These are phyloP conservation scores for Chorisops tibialis DNA, from an alignment of 2,888 invertebrate genomes.

Conservation along the genomic window DNA sequence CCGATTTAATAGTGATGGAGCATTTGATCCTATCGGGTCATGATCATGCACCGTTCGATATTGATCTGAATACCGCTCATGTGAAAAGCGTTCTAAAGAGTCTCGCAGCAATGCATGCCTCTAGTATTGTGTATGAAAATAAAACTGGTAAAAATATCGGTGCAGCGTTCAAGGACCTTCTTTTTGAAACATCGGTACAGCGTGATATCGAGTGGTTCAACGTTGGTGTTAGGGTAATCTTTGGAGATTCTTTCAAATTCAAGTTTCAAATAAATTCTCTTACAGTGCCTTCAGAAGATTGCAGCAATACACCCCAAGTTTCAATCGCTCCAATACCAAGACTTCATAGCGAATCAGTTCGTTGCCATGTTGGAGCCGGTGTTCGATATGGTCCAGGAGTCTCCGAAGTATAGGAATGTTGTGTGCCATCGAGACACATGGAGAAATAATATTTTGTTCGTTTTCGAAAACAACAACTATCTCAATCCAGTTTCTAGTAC, in stretches of 20 bases:
- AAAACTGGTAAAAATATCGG: slow-evolving; percentile 39
- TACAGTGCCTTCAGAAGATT: slow-evolving; percentile 40
- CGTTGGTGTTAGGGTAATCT: slow-evolving; percentile 39
- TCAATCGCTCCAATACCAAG: slow-evolving; percentile 37
- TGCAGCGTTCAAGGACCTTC: slow-evolving; percentile 36
- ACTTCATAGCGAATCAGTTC: slow-evolving; percentile 40
- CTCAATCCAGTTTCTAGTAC: slow-evolving; percentile 50
- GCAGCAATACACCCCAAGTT: slow-evolving; percentile 42
- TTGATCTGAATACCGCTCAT: slow-evolving; percentile 43
- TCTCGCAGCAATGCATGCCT: slow-evolving; percentile 50
- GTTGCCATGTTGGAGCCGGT: slow-evolving; percentile 37
- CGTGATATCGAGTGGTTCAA: slow-evolving; percentile 41
- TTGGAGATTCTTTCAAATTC: background rate
- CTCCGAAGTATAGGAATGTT: slow-evolving; percentile 49
- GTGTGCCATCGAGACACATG: slow-evolving; percentile 52
- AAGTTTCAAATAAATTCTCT: too few relatives aligned
- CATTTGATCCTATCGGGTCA: slow-evolving; percentile 46
- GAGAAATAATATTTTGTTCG: slow-evolving; percentile 48
- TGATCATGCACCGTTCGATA: slow-evolving; percentile 31
- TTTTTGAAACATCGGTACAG: slow-evolving; percentile 40
- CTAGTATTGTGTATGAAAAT: slow-evolving; percentile 50
- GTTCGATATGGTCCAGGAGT: slow-evolving; percentile 40
- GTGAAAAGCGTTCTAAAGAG: slow-evolving; percentile 45
- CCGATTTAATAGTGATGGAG: slow-evolving; percentile 50
- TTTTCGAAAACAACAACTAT: slow-evolving; percentile 33